Percentiles rank a stretch among this genome's conserved stretches.
These are phyloP conservation scores for Drosophila vallismaia DNA, from an alignment of 2,888 invertebrate genomes.

Conservation along the genomic window DNA sequence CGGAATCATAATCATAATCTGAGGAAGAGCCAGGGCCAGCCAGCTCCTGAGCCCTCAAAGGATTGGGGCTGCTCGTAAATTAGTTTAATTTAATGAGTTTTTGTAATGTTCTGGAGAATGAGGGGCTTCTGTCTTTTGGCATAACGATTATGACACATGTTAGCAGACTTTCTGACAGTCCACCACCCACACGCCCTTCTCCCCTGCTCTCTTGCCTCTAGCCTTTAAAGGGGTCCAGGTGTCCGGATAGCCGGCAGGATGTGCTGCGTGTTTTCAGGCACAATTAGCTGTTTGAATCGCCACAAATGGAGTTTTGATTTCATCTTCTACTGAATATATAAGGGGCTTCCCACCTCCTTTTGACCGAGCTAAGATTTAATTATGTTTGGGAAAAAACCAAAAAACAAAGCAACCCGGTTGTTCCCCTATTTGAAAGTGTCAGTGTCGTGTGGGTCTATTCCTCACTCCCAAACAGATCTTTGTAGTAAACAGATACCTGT, in stretches of 20 bases:
- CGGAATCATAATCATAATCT: slow-evolving; percentile 3
- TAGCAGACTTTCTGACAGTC: slow-evolving; percentile 69
- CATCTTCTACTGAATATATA: neutral
- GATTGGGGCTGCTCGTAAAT: slow-evolving; percentile 54
- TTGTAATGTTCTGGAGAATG: slow-evolving; percentile 48
- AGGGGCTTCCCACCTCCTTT: neutral
- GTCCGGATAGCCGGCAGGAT: neutral
- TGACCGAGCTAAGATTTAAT: neutral
- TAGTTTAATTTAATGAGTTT: slow-evolving; percentile 78
- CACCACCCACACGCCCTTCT: slow-evolving; percentile 31
- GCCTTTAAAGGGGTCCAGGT: slow-evolving; percentile 13
- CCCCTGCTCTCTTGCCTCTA: neutral
- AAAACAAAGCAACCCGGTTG: neutral
- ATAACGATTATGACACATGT: slow-evolving; percentile 77
- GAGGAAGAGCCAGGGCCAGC: slow-evolving; percentile 4
- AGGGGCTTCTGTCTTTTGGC: slow-evolving; percentile 40
- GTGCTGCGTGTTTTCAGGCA: neutral
- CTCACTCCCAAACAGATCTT: slow-evolving; percentile 1
- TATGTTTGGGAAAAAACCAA: neutral
- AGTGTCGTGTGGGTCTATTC: neutral
- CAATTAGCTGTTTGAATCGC: slow-evolving; percentile 11
- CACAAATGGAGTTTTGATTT: slow-evolving; percentile 2
- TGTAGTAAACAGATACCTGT: neutral
- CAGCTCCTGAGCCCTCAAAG: neutral
- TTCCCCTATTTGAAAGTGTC: neutral